phyloP scores from a whole-genome alignment of 2,797 vertebrate genomes.

The Danio albolineatus region DNA sequence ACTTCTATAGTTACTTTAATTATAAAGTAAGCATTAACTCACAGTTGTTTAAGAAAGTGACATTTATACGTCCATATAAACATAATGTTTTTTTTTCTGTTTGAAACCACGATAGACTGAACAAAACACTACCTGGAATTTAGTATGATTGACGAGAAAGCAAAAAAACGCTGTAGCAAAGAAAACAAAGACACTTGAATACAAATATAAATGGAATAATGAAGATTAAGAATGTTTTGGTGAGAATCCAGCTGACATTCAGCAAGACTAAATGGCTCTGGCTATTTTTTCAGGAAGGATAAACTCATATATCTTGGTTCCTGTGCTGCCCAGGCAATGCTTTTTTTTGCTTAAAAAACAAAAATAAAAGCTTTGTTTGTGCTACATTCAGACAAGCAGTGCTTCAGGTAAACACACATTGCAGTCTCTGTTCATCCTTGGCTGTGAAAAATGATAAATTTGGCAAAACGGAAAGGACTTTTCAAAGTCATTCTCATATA shows the following conservation, averaged over 20 bases:
- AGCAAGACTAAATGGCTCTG: slow-evolving; percentile 59
- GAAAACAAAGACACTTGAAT: not conserved
- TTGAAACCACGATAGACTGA: not conserved
- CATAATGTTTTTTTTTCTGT: not conserved
- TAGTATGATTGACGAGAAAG: slow-evolving; percentile 3
- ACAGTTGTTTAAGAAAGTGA: not conserved
- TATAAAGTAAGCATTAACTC: not conserved
- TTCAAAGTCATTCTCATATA: slow-evolving; percentile 55
- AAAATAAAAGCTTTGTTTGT: slow-evolving; percentile 34
- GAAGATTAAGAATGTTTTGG: slow-evolving; percentile 70
- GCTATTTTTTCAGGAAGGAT: slow-evolving; percentile 62
- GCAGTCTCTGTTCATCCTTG: slow-evolving; percentile 31
- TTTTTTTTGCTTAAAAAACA: slow-evolving; percentile 63
- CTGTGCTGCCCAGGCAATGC: slow-evolving; percentile 64
- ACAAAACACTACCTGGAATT: slow-evolving; percentile 5
- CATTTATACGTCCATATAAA: not conserved
- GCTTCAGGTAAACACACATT: not conserved
- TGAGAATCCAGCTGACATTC: slow-evolving; percentile 66
- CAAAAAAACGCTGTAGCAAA: not conserved
- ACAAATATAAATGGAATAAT: slow-evolving; percentile 61
- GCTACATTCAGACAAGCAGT: not conserved
- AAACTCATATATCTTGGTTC: slow-evolving; percentile 66
- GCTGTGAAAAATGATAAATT: slow-evolving; percentile 35
- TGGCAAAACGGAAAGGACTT: slow-evolving; percentile 51
- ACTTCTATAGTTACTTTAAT: not conserved